Percentiles rank a stretch among this genome's conserved stretches.
phyloP scores from a whole-genome alignment of 2,113 vertebrate genomes.

The Sitta europaea region DNA sequence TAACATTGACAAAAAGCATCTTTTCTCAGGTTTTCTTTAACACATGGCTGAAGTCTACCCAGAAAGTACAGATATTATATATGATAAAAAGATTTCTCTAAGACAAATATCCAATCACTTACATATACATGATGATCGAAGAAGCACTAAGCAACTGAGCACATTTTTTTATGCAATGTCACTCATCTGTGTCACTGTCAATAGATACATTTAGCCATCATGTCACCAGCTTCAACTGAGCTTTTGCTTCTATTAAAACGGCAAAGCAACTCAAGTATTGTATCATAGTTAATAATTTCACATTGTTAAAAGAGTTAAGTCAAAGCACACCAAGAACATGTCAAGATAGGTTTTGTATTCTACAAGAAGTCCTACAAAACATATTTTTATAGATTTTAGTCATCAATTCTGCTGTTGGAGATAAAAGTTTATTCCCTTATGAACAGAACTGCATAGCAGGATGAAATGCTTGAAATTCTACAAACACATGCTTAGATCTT shows the following conservation, averaged over 20 bases:
- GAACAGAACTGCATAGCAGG: neutral
- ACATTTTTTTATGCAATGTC: neutral
- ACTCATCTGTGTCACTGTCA: neutral
- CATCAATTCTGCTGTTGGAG: neutral
- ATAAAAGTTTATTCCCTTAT: neutral
- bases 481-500: neutral
- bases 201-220: neutral
- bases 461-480: neutral
- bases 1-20: neutral
- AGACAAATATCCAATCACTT: neutral
- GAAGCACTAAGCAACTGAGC: neutral
- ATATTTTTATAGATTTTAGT: neutral
- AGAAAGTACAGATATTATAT: neutral
- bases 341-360: neutral
- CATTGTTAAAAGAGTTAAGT: neutral
- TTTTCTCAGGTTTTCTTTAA: neutral
- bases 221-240: neutral
- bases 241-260: neutral
- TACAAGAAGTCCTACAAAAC: neutral
- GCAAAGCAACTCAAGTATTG: neutral
- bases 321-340: neutral
- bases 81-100: neutral
- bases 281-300: neutral
- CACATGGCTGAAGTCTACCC: neutral
- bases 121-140: neutral